These are phyloP conservation scores for Smutsia gigantea DNA, from an alignment of 2,797 vertebrate species.

Conservation along the genomic window DNA sequence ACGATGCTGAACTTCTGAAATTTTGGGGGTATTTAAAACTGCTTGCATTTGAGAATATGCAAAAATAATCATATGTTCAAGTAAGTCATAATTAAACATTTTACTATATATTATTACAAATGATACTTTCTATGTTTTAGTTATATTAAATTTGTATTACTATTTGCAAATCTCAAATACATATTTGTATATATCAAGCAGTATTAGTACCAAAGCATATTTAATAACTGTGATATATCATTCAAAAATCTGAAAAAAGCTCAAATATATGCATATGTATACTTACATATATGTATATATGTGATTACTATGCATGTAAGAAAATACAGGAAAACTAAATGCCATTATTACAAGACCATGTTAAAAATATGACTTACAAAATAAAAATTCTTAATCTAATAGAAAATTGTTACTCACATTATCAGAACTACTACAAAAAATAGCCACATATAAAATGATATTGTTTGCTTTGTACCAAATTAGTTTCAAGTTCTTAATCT, in stretches of 20 bases:
- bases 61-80: neutral
- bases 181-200: neutral
- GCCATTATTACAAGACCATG: neutral
- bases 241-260: neutral
- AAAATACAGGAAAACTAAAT: neutral
- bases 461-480: neutral
- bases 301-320: neutral
- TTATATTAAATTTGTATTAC: neutral
- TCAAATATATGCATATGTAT: neutral
- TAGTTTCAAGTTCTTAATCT: neutral
- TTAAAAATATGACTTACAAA: neutral
- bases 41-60: neutral
- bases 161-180: neutral
- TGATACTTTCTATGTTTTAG: neutral
- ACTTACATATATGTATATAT: neutral
- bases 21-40: neutral
- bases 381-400: neutral
- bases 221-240: neutral
- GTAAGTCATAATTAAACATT: neutral
- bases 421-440: neutral
- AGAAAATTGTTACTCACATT: neutral
- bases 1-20: neutral
- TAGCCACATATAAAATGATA: neutral
- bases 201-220: neutral
- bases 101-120: neutral